Conservation (phyloP, 1,140 invertebrate genomes). For the Pachyrhynchus sulphureomaculatus region DNA sequence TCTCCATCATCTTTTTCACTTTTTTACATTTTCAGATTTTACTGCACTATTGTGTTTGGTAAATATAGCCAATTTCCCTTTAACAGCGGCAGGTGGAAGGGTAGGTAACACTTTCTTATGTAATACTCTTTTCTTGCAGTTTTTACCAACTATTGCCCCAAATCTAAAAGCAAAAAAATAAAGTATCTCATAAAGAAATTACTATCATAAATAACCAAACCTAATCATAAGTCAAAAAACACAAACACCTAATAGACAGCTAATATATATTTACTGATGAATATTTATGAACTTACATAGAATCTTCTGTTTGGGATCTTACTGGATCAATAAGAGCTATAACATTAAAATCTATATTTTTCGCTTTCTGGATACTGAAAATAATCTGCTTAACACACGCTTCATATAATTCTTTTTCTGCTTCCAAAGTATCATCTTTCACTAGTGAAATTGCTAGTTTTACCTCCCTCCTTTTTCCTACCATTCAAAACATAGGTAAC, state of each 20-base stretch:
- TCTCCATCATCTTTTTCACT: slow-evolving; percentile 4
- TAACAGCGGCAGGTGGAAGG: slow-evolving; percentile 8
- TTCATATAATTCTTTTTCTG: slow-evolving; percentile 20
- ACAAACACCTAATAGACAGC: too few species aligned
- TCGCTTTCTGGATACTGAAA: slow-evolving; percentile 36
- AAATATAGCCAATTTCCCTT: slow-evolving; percentile 28
- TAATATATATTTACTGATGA: too few species aligned
- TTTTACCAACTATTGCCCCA: slow-evolving; percentile 33
- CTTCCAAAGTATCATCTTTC: slow-evolving; percentile 18
- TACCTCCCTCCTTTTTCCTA: slow-evolving; percentile 18
- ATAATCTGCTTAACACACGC: slow-evolving; percentile 5
- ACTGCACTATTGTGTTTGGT: slow-evolving; percentile 2
- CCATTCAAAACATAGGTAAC: slow-evolving; percentile 33
- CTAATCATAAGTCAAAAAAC: too few species aligned
- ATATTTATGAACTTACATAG: slow-evolving; percentile 28
- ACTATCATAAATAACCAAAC: too few species aligned
- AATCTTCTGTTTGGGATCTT: neutral
- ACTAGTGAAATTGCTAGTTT: slow-evolving; percentile 19
- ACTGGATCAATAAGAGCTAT: slow-evolving; percentile 20
- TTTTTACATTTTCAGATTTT: slow-evolving; percentile 1
- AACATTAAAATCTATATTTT: slow-evolving; percentile 33
- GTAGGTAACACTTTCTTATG: slow-evolving; percentile 26
- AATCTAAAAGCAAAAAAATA: slow-evolving; percentile 20
- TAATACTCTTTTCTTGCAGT: slow-evolving; percentile 32
- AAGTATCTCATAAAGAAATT: too few species aligned